phyloP scores from a whole-genome alignment of 2,113 vertebrate species.

The human (Homo sapiens) region GRCh38 chr11:45741001-45741500 shows the following conservation, averaged over 20 bases:
- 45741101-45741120: not conserved
- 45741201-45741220: constrained; percentile 60
- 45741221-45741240: constrained; percentile 69
- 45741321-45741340: constrained; percentile 55
- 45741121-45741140: not conserved
- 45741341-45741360: constrained; percentile 41
- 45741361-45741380: constrained; percentile 21
- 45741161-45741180: not conserved
- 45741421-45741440: not conserved
- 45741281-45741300: constrained; percentile 42
- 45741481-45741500: not conserved
- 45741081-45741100: not conserved
- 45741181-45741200: constrained; percentile 52
- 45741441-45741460: not conserved
- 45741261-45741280: constrained; percentile 58
- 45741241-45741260: constrained; percentile 50
- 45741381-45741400: not conserved
- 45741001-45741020: not conserved
- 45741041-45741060: accelerated
- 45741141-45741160: not conserved
- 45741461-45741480: not conserved
- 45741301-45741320: constrained; percentile 57
- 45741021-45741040: not conserved
- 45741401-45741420: not conserved
- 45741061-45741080: not conserved